phyloP scores from a whole-genome alignment of 2,797 vertebrate genomes.

The Erethizon dorsatum region DNA sequence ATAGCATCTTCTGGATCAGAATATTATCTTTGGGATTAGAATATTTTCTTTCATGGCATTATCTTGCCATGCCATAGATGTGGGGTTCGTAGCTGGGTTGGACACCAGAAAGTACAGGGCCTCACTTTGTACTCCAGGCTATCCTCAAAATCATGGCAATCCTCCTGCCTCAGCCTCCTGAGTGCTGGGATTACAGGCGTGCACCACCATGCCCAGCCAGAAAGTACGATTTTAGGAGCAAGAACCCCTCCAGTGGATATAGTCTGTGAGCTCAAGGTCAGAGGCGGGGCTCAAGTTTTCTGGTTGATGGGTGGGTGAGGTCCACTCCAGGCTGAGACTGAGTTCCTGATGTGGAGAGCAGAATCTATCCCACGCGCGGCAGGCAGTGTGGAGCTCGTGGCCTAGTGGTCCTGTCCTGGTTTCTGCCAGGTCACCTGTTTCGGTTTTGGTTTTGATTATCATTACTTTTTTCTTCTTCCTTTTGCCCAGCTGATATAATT shows the following conservation, averaged over 20 bases:
- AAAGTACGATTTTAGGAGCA: background rate
- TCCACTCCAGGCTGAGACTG: background rate
- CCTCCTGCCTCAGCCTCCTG: no score
- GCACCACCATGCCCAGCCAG: background rate
- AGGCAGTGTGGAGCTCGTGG: background rate
- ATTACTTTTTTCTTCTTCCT: background rate
- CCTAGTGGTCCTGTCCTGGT: background rate
- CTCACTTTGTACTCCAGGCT: no score
- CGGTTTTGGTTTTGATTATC: background rate
- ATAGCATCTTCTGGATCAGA: background rate
- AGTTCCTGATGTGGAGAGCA: background rate
- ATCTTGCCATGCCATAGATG: background rate
- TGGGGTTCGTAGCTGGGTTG: background rate
- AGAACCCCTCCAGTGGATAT: background rate
- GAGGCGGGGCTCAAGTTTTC: background rate
- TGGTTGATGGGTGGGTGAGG: accelerated
- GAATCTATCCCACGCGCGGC: background rate
- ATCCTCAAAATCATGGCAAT: no score
- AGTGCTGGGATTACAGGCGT: no score
- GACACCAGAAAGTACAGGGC: background rate
- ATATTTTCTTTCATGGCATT: background rate
- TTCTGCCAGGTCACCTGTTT: background rate
- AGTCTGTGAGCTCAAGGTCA: accelerated
- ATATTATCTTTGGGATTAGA: background rate
- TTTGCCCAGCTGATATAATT: background rate